Conservation (phyloP, 1,140 invertebrate genomes). For the Drosophila tristis region DNA sequence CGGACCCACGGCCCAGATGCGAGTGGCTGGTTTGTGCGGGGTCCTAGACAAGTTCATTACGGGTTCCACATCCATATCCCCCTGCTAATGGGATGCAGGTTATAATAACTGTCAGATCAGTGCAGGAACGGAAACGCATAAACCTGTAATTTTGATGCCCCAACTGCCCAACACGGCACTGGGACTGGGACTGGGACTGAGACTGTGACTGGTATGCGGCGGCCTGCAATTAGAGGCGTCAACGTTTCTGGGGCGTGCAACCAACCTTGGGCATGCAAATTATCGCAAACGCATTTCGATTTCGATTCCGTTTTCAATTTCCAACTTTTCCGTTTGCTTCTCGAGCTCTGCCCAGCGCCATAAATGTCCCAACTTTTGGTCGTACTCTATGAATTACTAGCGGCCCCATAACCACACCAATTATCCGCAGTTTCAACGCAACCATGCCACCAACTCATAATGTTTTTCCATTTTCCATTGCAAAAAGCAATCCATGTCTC, state of each 20-base stretch:
- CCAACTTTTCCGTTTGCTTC: not conserved
- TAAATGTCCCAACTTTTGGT: conserved; percentile 61
- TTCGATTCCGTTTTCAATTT: conserved; percentile 26
- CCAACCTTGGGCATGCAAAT: conserved; percentile 48
- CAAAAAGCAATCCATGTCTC: conserved; percentile 20
- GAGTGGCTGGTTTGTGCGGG: not conserved
- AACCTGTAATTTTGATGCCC: conserved; percentile 57
- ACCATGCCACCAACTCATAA: conserved; percentile 24
- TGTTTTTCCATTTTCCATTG: conserved; percentile 13
- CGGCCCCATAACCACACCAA: conserved; percentile 46
- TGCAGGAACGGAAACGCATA: conserved; percentile 52
- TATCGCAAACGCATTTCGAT: conserved; percentile 18
- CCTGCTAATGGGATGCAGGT: conserved; percentile 14
- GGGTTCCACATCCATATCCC: conserved; percentile 8
- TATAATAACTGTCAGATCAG: conserved; percentile 73
- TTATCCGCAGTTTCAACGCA: conserved; percentile 58
- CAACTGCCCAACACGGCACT: not conserved
- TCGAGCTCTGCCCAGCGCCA: conserved; percentile 26
- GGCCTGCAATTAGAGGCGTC: conserved; percentile 46
- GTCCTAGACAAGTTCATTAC: conserved; percentile 64
- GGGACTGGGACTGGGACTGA: too few relatives aligned
- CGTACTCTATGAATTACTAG: conserved; percentile 45
- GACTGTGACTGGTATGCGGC: conserved; percentile 3
- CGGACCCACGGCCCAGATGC: conserved; percentile 23
- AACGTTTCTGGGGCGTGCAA: conserved; percentile 15